A percentile compares a stretch with the other conserved stretches of the same genome.
Conservation (phyloP, 2,113 vertebrate genomes). For the Ramphastos sulfuratus region DNA sequence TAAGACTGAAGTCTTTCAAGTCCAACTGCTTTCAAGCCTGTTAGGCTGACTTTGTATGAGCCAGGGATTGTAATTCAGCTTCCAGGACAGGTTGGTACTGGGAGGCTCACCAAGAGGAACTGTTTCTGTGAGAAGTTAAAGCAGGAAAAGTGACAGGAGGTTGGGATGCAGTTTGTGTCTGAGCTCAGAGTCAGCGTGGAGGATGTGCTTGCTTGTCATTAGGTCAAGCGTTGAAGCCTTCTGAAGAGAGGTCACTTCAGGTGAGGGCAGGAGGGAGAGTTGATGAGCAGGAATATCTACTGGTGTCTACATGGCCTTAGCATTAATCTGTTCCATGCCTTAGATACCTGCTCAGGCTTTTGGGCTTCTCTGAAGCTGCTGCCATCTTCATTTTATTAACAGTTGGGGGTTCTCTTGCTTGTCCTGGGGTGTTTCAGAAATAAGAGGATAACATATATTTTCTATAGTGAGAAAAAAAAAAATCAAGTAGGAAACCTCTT, state of each 20-base stretch:
- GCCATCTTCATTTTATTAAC: background rate
- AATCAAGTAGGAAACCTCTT: background rate
- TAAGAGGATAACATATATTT: background rate
- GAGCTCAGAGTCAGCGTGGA: accelerated
- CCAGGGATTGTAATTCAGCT: background rate
- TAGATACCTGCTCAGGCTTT: background rate
- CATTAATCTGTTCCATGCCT: background rate
- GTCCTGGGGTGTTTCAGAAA: background rate
- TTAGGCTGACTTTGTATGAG: background rate
- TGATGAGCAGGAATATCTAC: constrained; percentile 21
- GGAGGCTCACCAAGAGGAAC: background rate
- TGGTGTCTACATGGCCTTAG: background rate
- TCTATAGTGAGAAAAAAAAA: background rate
- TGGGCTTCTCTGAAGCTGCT: background rate
- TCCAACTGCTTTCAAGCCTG: constrained; percentile 7
- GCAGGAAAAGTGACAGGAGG: background rate
- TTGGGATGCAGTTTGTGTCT: background rate
- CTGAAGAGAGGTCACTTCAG: constrained; percentile 55
- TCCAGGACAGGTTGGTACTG: background rate
- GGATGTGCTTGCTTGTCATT: background rate
- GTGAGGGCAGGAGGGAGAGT: constrained; percentile 49
- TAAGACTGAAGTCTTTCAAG: constrained; percentile 21
- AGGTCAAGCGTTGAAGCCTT: background rate
- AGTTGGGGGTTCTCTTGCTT: background rate
- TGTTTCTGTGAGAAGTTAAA: background rate